Evolutionary conservation across 2,888 invertebrate genomes (phyloP).

Genomic region (Linnaemya tessellans): DNA sequence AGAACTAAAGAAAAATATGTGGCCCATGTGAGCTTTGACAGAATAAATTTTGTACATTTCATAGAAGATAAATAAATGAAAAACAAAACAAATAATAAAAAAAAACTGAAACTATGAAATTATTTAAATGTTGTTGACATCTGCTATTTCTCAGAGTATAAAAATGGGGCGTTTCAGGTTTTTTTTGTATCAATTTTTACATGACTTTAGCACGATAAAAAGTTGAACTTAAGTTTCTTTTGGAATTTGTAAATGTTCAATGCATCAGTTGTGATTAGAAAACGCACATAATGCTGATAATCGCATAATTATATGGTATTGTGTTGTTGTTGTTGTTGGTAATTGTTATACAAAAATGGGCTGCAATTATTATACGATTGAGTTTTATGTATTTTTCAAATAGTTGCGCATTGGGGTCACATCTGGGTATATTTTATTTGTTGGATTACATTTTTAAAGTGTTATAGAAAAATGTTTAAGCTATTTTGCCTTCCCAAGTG

Average conservation of each 20-base stretch:
- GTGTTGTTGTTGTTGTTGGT: too few relatives aligned
- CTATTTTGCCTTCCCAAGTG: not conserved
- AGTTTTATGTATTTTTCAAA: too few relatives aligned
- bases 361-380: too few relatives aligned
- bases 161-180: not conserved
- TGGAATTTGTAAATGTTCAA: not conserved
- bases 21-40: slow-evolving; percentile 4
- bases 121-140: slow-evolving; percentile 65
- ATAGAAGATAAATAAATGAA: not conserved
- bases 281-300: too few relatives aligned
- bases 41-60: not conserved
- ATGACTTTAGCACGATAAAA: not conserved
- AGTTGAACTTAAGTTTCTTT: not conserved
- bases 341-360: too few relatives aligned
- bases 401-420: too few relatives aligned
- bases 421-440: too few relatives aligned
- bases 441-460: too few relatives aligned
- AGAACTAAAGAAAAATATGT: slow-evolving; percentile 1
- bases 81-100: slow-evolving; percentile 17
- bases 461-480: not conserved
- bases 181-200: not conserved
- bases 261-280: too few relatives aligned
- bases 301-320: too few relatives aligned
- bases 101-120: slow-evolving; percentile 41
- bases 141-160: slow-evolving; percentile 38